Percentiles rank a stretch among this genome's conserved stretches.
These are phyloP conservation scores for Threskiornis aethiopicus DNA, from an alignment of 2,797 vertebrate species.

Conservation along the genomic window DNA sequence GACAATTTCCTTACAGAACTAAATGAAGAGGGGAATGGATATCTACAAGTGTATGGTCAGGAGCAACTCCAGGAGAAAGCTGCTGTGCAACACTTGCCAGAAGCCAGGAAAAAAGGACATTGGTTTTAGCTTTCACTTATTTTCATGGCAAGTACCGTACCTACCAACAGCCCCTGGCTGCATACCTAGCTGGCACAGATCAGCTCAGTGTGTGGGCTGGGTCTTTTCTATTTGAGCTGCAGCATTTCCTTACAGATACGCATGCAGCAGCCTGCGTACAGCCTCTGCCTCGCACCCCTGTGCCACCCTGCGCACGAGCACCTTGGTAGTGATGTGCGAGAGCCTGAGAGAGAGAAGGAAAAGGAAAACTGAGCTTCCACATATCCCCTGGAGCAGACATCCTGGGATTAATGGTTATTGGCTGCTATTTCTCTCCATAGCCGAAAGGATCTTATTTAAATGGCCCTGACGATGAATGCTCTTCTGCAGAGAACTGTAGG, in stretches of 20 bases:
- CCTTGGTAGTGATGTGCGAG: neutral
- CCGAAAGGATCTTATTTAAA: neutral
- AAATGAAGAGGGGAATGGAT: neutral
- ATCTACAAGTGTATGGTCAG: neutral
- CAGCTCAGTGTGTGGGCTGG: neutral
- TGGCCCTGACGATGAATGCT: neutral
- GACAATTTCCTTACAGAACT: neutral
- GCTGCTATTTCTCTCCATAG: neutral
- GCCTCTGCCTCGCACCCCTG: neutral
- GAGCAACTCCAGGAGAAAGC: neutral
- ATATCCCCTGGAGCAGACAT: neutral
- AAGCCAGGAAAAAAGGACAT: neutral
- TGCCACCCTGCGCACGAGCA: fast-evolving
- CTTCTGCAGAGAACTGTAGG: neutral
- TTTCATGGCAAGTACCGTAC: neutral
- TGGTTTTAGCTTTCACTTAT: neutral
- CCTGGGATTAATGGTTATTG: neutral
- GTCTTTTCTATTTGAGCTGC: neutral
- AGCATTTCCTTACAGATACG: fast-evolving
- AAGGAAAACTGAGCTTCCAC: neutral
- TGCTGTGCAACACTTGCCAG: fast-evolving
- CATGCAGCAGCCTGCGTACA: neutral
- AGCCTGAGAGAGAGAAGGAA: neutral
- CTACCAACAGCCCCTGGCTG: neutral
- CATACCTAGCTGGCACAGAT: neutral